Evolutionary conservation across 2,888 invertebrate species (phyloP).

Genomic region (Pimpla rufipes): DNA sequence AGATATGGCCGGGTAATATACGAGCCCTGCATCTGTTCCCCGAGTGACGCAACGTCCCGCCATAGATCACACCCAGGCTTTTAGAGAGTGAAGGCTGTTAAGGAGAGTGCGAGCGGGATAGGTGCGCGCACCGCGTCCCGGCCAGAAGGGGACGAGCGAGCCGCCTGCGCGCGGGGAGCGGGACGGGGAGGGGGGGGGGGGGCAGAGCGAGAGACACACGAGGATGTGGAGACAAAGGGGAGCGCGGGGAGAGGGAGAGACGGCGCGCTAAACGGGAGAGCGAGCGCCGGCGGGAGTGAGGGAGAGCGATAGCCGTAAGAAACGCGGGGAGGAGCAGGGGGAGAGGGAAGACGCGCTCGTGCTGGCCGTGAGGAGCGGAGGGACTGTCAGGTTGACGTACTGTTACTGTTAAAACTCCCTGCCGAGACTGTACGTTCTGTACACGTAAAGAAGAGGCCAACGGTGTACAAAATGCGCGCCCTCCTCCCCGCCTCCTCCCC

Average conservation of each 20-base stretch:
- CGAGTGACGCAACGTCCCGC: slow-evolving; percentile 89
- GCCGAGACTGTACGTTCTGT: slow-evolving; percentile 65
- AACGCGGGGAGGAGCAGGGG: slow-evolving; percentile 75
- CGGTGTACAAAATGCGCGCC: slow-evolving; percentile 53
- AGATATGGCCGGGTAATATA: slow-evolving; percentile 85
- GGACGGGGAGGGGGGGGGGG: slow-evolving; percentile 58
- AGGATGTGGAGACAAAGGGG: slow-evolving; percentile 6
- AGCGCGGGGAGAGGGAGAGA: not conserved
- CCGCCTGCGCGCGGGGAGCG: not conserved
- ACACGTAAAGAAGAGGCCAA: slow-evolving; percentile 74
- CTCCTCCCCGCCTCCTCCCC: not conserved
- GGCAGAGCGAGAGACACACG: not conserved
- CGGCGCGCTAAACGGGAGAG: slow-evolving; percentile 23
- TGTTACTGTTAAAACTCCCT: slow-evolving; percentile 83
- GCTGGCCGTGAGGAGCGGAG: slow-evolving; percentile 68
- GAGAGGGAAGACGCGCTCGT: slow-evolving; percentile 69
- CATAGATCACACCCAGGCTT: slow-evolving; percentile 89
- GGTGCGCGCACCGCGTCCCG: not conserved
- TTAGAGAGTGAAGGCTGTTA: slow-evolving; percentile 88
- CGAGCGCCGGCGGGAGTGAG: slow-evolving; percentile 60
- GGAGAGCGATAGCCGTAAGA: slow-evolving; percentile 58
- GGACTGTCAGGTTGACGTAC: slow-evolving; percentile 82
- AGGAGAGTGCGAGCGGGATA: slow-evolving; percentile 82
- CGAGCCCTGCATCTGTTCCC: slow-evolving; percentile 85
- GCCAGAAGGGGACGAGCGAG: slow-evolving; percentile 29